Evolutionary conservation across 2,113 vertebrate genomes (phyloP).

Genomic region (Rutilus rutilus): DNA sequence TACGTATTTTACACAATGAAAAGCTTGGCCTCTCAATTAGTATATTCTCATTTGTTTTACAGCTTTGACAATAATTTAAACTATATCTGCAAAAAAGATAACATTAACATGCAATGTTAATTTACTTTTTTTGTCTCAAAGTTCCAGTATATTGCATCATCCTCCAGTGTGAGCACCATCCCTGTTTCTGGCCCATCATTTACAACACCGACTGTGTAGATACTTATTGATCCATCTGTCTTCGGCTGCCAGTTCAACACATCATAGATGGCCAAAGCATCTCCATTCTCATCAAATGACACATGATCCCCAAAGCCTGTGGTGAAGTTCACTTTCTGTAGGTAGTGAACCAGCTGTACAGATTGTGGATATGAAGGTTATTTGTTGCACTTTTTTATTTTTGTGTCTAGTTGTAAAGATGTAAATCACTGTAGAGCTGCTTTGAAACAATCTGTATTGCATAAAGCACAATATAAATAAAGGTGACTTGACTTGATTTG

Average conservation of each 20-base stretch:
- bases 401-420: too few relatives aligned
- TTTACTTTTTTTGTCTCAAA: conserved; percentile 49
- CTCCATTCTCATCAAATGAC: conserved; percentile 42
- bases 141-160: conserved; percentile 66
- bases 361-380: neutral
- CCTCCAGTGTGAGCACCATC: conserved; percentile 64
- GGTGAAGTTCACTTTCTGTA: conserved; percentile 67
- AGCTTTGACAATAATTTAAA: neutral
- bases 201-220: conserved; percentile 66
- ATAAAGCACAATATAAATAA: too few relatives aligned
- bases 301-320: conserved; percentile 49
- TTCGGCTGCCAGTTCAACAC: conserved; percentile 62
- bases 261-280: neutral
- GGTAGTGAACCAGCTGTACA: conserved; percentile 49
- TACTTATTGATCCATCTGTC: conserved; percentile 57
- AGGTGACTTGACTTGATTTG: too few relatives aligned
- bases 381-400: neutral
- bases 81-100: neutral
- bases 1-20: neutral
- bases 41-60: neutral
- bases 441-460: neutral
- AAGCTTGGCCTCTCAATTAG: neutral
- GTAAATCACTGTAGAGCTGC: too few relatives aligned
- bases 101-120: neutral
- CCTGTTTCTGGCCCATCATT: conserved; percentile 56